Evolutionary conservation across 2,797 vertebrate genomes (phyloP), one percentile per base, ranked within the genome.

Genomic region (Oreonectes daqikongensis): DNA sequence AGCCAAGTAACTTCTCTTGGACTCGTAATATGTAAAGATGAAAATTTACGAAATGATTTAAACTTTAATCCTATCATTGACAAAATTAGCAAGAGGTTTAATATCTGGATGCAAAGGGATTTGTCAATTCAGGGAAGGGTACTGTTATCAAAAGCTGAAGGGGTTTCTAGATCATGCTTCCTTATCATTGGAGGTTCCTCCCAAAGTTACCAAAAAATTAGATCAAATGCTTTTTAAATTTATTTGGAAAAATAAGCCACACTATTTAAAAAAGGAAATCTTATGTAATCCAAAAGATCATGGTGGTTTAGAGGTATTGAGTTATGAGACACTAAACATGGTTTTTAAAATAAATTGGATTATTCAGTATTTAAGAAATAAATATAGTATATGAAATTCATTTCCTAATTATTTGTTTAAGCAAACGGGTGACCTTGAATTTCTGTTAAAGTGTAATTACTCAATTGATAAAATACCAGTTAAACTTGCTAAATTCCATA

Each of bases 101-200:
- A n/a, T n/a, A n/a, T n/a, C n/a, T n/a, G n/a, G n/a, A n/a, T n/a
- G n/a, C n/a, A n/a, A n/a, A n/a, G n/a, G n/a, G n/a, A n/a, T n/a
- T n/a, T n/a, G n/a, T n/a, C n/a, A n/a, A n/a, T n/a, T n/a, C n/a
- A 61, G 50, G 32, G 17, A 24, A 5, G 24, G 9, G 24, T 78
- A 4, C 44, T 78, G 5, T 64, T 65, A 9, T 72, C 67, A 11
- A 70, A 65, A 22, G 28, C 59, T 40, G 59, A 78, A 44, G 76
- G 68, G 11, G 52, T 78, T 8, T 72, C 69, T 11, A 52, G 38
- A 17, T 52, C 40, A 71, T 28, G 53, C 20, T 38, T 28, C 7
- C 1, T 26, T 60, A 50, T 26, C 48, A 18, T 18, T 72, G 20
- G 61, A 79, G 38, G 20, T 32, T 4, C 40, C 74, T 1, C 38